Conservation (phyloP, 2,888 invertebrate genomes). For the Drosophila trichaetosa region DNA sequence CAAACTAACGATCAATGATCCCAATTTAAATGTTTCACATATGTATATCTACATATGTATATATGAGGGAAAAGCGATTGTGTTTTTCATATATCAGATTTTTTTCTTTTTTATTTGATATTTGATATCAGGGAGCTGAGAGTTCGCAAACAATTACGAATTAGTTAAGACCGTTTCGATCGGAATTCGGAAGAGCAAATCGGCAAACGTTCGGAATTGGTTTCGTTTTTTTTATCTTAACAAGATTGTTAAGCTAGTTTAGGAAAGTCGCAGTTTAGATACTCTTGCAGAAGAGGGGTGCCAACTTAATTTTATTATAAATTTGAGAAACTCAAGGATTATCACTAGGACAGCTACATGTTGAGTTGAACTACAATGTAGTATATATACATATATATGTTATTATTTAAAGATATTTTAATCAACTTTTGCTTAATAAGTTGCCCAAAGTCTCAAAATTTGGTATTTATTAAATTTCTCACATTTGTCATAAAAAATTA, state of each 20-base stretch:
- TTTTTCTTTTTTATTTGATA: background rate
- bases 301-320: background rate
- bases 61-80: background rate
- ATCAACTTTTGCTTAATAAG: background rate
- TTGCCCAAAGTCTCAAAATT: background rate
- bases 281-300: background rate
- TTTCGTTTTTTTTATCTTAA: background rate
- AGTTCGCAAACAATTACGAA: background rate
- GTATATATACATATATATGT: too few species aligned
- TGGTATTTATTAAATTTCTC: background rate
- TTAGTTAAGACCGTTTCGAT: background rate
- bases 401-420: too few species aligned
- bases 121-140: background rate
- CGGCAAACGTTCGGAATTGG: background rate
- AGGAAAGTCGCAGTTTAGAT: background rate
- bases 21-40: background rate
- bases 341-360: background rate
- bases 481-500: background rate
- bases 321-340: background rate
- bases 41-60: background rate
- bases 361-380: background rate
- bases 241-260: background rate
- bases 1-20: background rate
- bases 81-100: background rate
- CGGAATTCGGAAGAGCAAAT: conserved; percentile 1